Evolutionary conservation across 2,113 vertebrate species (phyloP).

Genomic region (Oncorhynchus clarkii): DNA sequence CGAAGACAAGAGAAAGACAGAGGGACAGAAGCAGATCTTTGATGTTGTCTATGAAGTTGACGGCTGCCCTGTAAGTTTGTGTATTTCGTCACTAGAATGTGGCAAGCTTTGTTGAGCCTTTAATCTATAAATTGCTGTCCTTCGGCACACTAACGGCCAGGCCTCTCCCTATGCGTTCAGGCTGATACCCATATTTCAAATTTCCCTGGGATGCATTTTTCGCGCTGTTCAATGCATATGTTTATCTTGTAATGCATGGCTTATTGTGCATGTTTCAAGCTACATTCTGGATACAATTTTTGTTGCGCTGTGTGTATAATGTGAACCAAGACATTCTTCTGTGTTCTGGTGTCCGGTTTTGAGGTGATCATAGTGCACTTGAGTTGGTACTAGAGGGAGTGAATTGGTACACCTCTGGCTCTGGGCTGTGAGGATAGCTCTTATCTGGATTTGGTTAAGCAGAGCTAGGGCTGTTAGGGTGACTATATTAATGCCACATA

Average conservation of each 20-base stretch:
- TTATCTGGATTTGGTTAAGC: background rate
- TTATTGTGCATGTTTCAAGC: background rate
- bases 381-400: background rate
- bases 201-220: too few relatives aligned
- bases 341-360: background rate
- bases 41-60: conserved; percentile 98
- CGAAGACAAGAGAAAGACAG: conserved; percentile 98
- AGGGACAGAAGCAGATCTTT: conserved; percentile 97
- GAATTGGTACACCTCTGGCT: background rate
- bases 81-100: background rate
- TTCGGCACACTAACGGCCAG: too few relatives aligned
- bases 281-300: background rate
- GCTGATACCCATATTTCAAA: too few relatives aligned
- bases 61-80: conserved; percentile 91
- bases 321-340: background rate
- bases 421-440: background rate
- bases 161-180: too few relatives aligned
- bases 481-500: too few relatives aligned
- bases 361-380: background rate
- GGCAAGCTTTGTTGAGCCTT: too few relatives aligned
- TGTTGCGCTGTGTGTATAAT: background rate
- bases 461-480: background rate
- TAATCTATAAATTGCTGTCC: too few relatives aligned
- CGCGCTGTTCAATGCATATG: too few relatives aligned
- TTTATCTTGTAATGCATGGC: too few relatives aligned